Conservation (phyloP, 2,797 vertebrate genomes). For the Distichodus sexfasciatus region DNA sequence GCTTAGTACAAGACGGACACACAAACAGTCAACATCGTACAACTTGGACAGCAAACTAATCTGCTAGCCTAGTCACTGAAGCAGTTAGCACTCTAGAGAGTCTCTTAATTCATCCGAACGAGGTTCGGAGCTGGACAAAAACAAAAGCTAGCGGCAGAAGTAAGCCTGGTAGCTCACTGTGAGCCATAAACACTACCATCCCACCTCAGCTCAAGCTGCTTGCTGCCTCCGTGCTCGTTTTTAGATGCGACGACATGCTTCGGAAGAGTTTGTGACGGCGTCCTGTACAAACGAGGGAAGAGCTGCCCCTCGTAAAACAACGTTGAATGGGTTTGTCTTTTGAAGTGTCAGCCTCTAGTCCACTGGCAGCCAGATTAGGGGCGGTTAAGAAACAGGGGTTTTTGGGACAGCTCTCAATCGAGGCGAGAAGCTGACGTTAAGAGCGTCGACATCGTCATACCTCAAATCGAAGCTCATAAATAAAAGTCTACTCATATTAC, state of each 20-base stretch:
- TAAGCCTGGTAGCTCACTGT: constrained; percentile 34
- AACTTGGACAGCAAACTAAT: constrained; percentile 34
- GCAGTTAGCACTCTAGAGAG: constrained; percentile 24
- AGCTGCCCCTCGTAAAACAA: background rate
- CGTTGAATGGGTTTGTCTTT: constrained; percentile 6
- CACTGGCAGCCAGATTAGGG: constrained; percentile 1
- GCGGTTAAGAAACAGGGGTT: background rate
- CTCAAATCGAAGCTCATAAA: constrained; percentile 46
- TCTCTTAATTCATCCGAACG: constrained; percentile 12
- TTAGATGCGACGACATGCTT: constrained; percentile 6
- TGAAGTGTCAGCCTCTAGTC: background rate
- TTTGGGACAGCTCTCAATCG: constrained; percentile 14
- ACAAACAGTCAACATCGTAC: constrained; percentile 23
- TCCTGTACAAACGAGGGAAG: background rate
- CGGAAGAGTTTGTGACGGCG: background rate
- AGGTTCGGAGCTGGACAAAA: constrained; percentile 5
- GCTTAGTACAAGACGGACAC: constrained; percentile 34
- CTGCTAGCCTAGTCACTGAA: constrained; percentile 35
- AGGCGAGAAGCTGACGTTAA: constrained; percentile 23
- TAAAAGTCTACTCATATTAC: constrained; percentile 43
- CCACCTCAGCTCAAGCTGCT: constrained; percentile 17
- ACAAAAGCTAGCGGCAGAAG: constrained; percentile 20
- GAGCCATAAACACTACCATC: constrained; percentile 43
- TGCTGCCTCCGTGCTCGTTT: constrained; percentile 17
- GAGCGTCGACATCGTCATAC: constrained; percentile 20